Evolutionary conservation across 2,888 invertebrate species (phyloP).

Genomic region (Scaptomyza caliginosa): DNA sequence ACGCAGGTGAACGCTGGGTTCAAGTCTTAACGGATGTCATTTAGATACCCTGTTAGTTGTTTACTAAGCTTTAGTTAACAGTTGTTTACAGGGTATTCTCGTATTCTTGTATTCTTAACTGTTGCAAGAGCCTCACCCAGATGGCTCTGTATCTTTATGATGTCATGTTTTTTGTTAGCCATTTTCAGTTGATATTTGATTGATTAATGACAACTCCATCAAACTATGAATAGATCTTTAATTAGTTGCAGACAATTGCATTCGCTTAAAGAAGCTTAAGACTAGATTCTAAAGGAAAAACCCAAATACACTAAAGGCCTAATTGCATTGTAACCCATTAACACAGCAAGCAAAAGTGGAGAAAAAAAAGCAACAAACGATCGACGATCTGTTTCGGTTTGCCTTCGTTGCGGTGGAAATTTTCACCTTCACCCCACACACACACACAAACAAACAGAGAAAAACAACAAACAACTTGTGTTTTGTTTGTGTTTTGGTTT

Average conservation of each 20-base stretch:
- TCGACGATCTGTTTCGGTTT: slow-evolving; percentile 55
- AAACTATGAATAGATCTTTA: slow-evolving; percentile 37
- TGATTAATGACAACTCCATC: slow-evolving; percentile 66
- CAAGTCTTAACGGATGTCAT: slow-evolving; percentile 77
- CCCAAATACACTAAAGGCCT: no score
- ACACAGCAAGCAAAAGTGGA: slow-evolving; percentile 48
- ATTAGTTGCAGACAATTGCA: slow-evolving; percentile 40
- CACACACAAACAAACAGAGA: slow-evolving; percentile 24
- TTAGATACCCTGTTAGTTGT: slow-evolving; percentile 37
- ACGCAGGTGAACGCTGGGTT: slow-evolving; percentile 75
- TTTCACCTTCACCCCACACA: slow-evolving; percentile 74
- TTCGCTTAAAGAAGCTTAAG: no score
- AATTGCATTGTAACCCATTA: slow-evolving; percentile 78
- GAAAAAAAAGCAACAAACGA: slow-evolving; percentile 26
- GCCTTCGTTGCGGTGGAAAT: slow-evolving; percentile 38
- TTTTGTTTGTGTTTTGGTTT: slow-evolving; percentile 4
- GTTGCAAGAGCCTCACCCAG: slow-evolving; percentile 55
- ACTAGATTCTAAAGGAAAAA: no score
- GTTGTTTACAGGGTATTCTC: not conserved
- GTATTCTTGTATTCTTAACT: not conserved
- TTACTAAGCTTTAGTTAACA: not conserved
- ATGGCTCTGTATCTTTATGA: slow-evolving; percentile 54
- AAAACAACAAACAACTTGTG: slow-evolving; percentile 35
- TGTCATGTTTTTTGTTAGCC: slow-evolving; percentile 66
- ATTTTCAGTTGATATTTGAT: slow-evolving; percentile 64